phyloP scores from a whole-genome alignment of 2,888 invertebrate species.

The Drosophila anceps region DNA sequence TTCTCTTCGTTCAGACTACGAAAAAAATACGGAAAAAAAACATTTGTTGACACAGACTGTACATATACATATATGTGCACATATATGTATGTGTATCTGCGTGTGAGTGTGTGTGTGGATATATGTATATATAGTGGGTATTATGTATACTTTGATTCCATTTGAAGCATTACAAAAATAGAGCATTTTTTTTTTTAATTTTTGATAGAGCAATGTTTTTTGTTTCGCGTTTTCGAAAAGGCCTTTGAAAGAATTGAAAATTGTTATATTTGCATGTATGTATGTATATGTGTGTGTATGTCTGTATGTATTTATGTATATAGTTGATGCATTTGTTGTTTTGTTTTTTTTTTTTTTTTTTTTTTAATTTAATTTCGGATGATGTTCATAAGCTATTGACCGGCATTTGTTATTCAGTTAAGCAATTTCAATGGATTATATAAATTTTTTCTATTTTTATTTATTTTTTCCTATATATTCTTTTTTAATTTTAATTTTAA shows the following conservation, averaged over 20 bases:
- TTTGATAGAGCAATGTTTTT: constrained; percentile 36
- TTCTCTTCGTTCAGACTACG: constrained; percentile 33
- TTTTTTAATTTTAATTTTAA: constrained; percentile 3
- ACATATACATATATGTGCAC: constrained; percentile 15
- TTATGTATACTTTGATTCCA: constrained; percentile 16
- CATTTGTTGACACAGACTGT: constrained; percentile 22
- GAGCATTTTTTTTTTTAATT: constrained; percentile 37
- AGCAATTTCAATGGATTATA: background rate
- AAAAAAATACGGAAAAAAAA: constrained; percentile 8
- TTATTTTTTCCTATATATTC: background rate
- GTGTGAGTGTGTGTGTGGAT: constrained; percentile 5
- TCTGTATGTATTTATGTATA: background rate
- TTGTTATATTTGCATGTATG: constrained; percentile 10
- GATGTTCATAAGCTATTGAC: constrained; percentile 3
- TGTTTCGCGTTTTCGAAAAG: constrained; percentile 45
- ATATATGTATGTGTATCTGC: constrained; percentile 10
- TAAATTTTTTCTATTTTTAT: background rate
- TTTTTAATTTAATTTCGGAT: background rate
- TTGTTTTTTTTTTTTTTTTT: no score
- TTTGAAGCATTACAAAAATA: constrained; percentile 56
- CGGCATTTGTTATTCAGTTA: constrained; percentile 6
- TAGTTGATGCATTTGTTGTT: constrained; percentile 6
- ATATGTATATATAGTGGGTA: constrained; percentile 6
- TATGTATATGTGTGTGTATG: background rate
- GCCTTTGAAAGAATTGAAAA: constrained; percentile 62